phyloP scores from a whole-genome alignment of 2,113 vertebrate genomes.

The Cygnus atratus region DNA sequence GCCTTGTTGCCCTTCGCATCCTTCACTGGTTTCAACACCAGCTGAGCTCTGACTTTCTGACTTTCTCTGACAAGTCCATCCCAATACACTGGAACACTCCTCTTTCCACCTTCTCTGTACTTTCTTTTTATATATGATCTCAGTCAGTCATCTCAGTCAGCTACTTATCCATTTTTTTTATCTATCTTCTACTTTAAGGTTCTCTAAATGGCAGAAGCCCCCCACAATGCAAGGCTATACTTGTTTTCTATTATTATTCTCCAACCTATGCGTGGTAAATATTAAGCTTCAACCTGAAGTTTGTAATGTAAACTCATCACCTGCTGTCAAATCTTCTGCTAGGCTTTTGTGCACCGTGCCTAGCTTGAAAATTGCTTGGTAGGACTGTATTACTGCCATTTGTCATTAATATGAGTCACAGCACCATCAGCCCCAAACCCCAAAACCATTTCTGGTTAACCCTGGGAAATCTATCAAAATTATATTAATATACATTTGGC shows the following conservation, averaged over 20 bases:
- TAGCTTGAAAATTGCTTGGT: constrained; percentile 48
- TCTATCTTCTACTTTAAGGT: not conserved
- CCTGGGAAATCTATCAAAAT: constrained; percentile 65
- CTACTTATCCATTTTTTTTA: not conserved
- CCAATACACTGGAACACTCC: not conserved
- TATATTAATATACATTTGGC: constrained; percentile 33
- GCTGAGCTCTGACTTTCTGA: not conserved
- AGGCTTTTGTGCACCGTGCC: not conserved
- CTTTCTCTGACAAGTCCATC: not conserved
- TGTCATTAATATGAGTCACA: constrained; percentile 47
- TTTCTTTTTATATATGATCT: not conserved
- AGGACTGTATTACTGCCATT: constrained; percentile 14
- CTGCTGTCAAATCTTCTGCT: constrained; percentile 3
- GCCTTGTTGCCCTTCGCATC: not conserved
- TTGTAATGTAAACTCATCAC: not conserved
- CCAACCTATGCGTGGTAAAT: not conserved
- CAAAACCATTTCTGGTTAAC: constrained; percentile 41
- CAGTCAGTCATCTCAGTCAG: not conserved
- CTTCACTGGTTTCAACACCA: not conserved
- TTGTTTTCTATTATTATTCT: not conserved
- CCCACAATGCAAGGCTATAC: not conserved
- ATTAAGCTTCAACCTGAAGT: not conserved
- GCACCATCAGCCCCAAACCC: constrained; percentile 37
- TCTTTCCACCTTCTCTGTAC: not conserved
- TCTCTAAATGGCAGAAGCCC: not conserved